A percentile compares a stretch with the other conserved stretches of the same genome.
phyloP scores from a whole-genome alignment of 2,888 invertebrate species.

The Auanema freiburgensis region DNA sequence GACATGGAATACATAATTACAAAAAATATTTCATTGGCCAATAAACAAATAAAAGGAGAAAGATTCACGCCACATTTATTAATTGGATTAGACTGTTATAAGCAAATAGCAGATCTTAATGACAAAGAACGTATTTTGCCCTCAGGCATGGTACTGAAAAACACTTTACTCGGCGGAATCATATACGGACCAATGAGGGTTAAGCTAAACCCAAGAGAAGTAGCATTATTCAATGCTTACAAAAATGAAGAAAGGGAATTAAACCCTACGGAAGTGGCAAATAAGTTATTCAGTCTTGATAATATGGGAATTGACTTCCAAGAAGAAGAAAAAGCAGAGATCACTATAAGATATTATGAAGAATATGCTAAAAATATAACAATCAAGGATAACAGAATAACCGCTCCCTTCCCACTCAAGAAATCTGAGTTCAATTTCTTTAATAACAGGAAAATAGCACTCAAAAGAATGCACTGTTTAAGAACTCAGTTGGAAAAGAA shows the following conservation, averaged over 20 bases:
- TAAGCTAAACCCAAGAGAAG: too few relatives aligned
- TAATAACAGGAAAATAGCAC: neutral
- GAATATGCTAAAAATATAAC: neutral
- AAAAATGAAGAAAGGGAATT: too few relatives aligned
- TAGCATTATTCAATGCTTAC: too few relatives aligned
- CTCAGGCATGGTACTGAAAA: neutral
- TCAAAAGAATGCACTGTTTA: neutral
- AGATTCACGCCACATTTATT: slow-evolving; percentile 2
- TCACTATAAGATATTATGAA: too few relatives aligned
- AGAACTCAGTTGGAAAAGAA: neutral
- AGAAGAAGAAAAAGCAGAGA: too few relatives aligned
- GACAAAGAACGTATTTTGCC: neutral
- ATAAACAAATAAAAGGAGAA: too few relatives aligned
- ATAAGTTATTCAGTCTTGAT: too few relatives aligned
- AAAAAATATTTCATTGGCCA: too few relatives aligned
- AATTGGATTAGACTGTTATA: neutral
- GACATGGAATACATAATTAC: too few relatives aligned
- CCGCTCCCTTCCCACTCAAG: slow-evolving; percentile 5
- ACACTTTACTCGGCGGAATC: neutral
- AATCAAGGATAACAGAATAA: neutral
- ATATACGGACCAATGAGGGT: neutral
- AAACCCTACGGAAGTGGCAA: neutral
- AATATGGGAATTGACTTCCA: too few relatives aligned
- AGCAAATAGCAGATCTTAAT: neutral
- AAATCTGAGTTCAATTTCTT: neutral